Base-by-base conservation (phyloP, 2,888 invertebrate genomes). In the Hybos culiciformis region DNA sequence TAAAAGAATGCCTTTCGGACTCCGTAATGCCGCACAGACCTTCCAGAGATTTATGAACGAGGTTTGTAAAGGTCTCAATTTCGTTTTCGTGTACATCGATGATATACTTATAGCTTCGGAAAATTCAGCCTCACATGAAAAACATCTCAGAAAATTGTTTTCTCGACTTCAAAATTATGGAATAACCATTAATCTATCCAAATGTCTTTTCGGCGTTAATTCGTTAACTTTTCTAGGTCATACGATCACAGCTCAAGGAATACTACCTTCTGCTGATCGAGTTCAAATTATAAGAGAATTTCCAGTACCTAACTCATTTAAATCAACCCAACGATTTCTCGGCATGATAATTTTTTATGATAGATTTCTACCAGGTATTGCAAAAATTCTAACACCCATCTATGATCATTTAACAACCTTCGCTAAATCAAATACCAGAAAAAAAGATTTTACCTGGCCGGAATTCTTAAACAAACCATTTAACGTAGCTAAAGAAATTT, bases 11-110 rank as follows among this genome's bases (percentile, higher is more conserved):
- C 11, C 24, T 24, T 24, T 24, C 24, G 24, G 24, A 24, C 7
- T 24, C 11, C 24, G 24, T 8, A 24, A 24, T 24, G 24, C 24
- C 24, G 11, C 24, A 24, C 11, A 7, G 11, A 24, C 24, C 24
- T 24, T 24, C 24, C 24, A 24, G 34, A 26, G 36, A 46, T 20
- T 40, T 37, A 14, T 36, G n/a, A n/a, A n/a, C n/a, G n/a, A 32
- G 6, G 19, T 37, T 15, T 18, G 15, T 5, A 5, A 12, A 15
- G 38, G 24, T 6, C 38, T 38, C n/a, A 24, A 38, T 8, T 23
- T 38, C 8, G 20, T 19, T 23, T 38, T 38, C 21, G 20, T 12
- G 4, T 38, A 38, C 38, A 19, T 38, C 5, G 38, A 38, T 19
- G 38, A 38, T 19, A 20, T 38, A 8, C n/a, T 23, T 4, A 23